Evolutionary conservation across 1,140 invertebrate genomes (phyloP), one percentile per base, ranked within the genome.

Genomic region (Orius laevigatus): DNA sequence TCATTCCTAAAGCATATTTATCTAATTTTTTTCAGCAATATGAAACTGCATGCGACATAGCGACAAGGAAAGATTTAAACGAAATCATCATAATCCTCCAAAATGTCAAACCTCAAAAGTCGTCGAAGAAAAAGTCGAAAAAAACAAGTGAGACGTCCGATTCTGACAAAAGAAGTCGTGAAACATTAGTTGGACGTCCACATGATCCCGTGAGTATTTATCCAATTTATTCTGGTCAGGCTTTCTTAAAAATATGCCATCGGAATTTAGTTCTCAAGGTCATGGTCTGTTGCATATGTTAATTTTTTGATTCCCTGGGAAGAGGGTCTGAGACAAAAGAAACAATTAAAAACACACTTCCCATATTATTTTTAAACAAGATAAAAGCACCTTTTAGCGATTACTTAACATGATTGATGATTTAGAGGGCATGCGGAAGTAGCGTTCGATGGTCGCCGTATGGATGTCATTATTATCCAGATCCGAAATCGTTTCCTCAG

Each of bases 31-130:
- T 57, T 43, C 55, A 75, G 65, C 91, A 97, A 72, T 75, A 75
- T 14, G 92, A 97, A 63, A 91, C 85, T 0, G 83, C 91, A 0
- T 70, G 79, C 55, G 89, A 93, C 58, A 94, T 96, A 52, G 87
- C 90, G 0, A 67, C 75, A 5, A 70, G 91, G 31, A 97, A 97
- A 63, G 81, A 81, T 52, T 72, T 86, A 19, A 66, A 72, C 5
- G 87, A 93, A 62, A 85, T 93, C 32, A 71, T 88, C 25, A 71
- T 74, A 53, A 81, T 88, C 42, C 70, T 89, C 5, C 74, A 77
- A 51, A 76, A 25, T 25, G 25, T 46, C 5, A 54, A 51, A 20
- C 35, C 44, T 12, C 25, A 25, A 15, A 52, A 52, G 42, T 34
- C 14, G 14, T 59, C 60, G 43, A 65, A 63, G 50, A 56, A 56